These are phyloP conservation scores for Meteorus sp. DNA, from an alignment of 1,140 invertebrate genomes.

Conservation along the genomic window DNA sequence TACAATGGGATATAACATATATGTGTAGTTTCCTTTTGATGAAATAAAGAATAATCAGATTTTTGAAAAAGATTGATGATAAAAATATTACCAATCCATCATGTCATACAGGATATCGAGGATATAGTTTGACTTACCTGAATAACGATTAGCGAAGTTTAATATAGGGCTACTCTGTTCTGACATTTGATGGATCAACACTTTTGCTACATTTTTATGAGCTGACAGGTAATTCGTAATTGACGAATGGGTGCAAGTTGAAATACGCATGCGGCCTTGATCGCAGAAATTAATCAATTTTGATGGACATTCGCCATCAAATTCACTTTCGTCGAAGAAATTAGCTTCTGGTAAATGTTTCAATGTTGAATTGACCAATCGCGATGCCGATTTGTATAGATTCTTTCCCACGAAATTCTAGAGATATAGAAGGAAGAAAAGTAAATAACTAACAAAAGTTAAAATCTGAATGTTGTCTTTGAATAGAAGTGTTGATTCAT, in stretches of 20 bases:
- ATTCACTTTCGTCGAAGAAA: constrained; percentile 61
- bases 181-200: constrained; percentile 58
- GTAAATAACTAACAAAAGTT: too few relatives aligned
- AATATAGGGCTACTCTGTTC: constrained; percentile 59
- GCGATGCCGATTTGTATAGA: constrained; percentile 58
- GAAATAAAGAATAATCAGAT: too few relatives aligned
- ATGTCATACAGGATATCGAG: too few relatives aligned
- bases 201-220: constrained; percentile 61
- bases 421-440: too few relatives aligned
- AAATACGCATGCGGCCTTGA: constrained; percentile 56
- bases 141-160: constrained; percentile 61
- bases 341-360: constrained; percentile 55
- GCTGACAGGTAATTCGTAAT: constrained; percentile 61
- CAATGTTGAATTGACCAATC: constrained; percentile 54
- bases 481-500: too few relatives aligned
- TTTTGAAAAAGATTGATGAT: too few relatives aligned
- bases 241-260: constrained; percentile 63
- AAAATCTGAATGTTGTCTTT: too few relatives aligned
- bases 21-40: too few relatives aligned
- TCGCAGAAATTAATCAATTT: constrained; percentile 60
- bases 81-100: too few relatives aligned
- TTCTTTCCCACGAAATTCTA: constrained; percentile 60
- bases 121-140: too few relatives aligned
- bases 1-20: constrained; percentile 16
- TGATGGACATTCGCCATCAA: constrained; percentile 58